Percentiles rank a stretch among this genome's conserved stretches.
phyloP scores from a whole-genome alignment of 2,113 vertebrate genomes.

The Miniopterus natalensis region DNA sequence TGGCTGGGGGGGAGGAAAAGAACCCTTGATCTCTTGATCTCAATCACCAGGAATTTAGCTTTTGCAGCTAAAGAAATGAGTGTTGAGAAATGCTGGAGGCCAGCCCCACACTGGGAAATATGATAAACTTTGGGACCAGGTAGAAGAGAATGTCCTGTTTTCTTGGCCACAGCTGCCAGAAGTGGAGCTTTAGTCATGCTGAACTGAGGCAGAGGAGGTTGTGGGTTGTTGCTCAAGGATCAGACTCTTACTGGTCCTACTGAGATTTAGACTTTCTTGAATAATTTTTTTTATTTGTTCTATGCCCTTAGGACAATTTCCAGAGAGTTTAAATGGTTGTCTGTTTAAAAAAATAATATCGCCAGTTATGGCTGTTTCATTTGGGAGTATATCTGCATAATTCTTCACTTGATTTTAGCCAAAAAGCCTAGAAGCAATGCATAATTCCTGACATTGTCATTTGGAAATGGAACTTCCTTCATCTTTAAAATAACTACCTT shows the following conservation, averaged over 20 bases:
- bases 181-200: background rate
- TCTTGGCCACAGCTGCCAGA: background rate
- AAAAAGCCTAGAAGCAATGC: background rate
- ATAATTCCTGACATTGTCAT: background rate
- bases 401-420: background rate
- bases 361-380: background rate
- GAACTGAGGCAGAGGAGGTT: background rate
- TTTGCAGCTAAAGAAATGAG: background rate
- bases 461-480: background rate
- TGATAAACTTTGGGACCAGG: background rate
- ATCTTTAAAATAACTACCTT: slow-evolving; percentile 42
- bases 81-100: slow-evolving; percentile 36
- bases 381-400: background rate
- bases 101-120: background rate
- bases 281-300: background rate
- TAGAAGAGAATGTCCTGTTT: slow-evolving; percentile 9
- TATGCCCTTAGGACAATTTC: slow-evolving; percentile 30
- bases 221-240: background rate
- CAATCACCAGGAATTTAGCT: background rate
- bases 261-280: slow-evolving; percentile 40
- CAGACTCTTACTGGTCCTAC: slow-evolving; percentile 6
- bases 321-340: slow-evolving; percentile 23
- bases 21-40: background rate
- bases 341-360: slow-evolving; percentile 18
- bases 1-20: background rate